A percentile compares a stretch with the other conserved stretches of the same genome.
Evolutionary conservation across 2,888 invertebrate genomes (phyloP).

Genomic region (Halocaridina rubra): DNA sequence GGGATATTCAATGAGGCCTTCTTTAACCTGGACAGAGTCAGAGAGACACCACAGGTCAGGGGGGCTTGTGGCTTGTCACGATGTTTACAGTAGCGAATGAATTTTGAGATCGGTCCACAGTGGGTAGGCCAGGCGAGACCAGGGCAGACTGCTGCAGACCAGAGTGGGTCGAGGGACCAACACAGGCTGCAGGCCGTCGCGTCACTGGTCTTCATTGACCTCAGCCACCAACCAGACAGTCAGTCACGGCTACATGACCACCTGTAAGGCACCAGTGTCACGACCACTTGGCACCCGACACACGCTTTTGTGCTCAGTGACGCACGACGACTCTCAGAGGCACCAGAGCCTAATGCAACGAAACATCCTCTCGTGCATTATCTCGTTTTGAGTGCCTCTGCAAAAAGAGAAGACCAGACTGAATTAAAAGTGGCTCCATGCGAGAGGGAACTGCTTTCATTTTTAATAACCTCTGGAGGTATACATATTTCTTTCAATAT

Average conservation of each 20-base stretch:
- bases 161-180: slow-evolving; percentile 53
- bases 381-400: slow-evolving; percentile 62
- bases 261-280: slow-evolving; percentile 50
- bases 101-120: slow-evolving; percentile 47
- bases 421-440: slow-evolving; percentile 62
- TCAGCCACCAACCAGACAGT: slow-evolving; percentile 54
- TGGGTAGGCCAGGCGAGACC: slow-evolving; percentile 55
- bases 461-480: slow-evolving; percentile 47
- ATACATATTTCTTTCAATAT: no score
- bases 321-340: slow-evolving; percentile 57
- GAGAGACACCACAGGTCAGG: slow-evolving; percentile 57
- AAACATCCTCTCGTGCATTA: slow-evolving; percentile 63
- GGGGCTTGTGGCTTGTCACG: slow-evolving; percentile 57
- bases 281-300: slow-evolving; percentile 51
- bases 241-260: slow-evolving; percentile 51
- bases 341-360: slow-evolving; percentile 63
- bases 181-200: slow-evolving; percentile 56
- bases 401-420: slow-evolving; percentile 63
- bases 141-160: slow-evolving; percentile 56
- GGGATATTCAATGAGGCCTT: slow-evolving; percentile 29
- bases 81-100: slow-evolving; percentile 57
- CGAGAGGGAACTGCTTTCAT: slow-evolving; percentile 55
- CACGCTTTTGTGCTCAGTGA: slow-evolving; percentile 48
- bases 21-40: slow-evolving; percentile 27
- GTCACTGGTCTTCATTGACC: slow-evolving; percentile 48